Base-by-base conservation (phyloP, 2,888 invertebrate genomes). In the Cyclophora punctaria region DNA sequence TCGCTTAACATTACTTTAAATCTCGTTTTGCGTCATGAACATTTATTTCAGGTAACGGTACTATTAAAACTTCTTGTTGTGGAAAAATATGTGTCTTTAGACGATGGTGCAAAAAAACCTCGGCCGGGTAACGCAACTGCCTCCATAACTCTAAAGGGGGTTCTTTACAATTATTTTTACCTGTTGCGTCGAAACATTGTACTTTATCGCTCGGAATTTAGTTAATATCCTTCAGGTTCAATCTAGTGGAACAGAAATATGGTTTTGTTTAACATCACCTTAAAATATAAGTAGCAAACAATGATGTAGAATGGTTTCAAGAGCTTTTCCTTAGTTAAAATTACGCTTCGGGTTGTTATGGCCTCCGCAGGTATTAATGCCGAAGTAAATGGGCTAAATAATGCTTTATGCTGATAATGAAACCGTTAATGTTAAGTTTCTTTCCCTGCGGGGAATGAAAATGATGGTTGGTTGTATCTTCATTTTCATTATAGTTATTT, bases 101-200 rank as follows among this genome's bases (percentile, higher is more conserved):
- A 58, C 52, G 37, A 37, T 37, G 37, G 56, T 51, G 51, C 58
- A 63, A 64, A 67, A 71, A 72, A 72, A 74, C 69, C 63, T 64
- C 50, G 55, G 59, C 60, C 61, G 63, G 66, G 63, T 64, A 64
- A 57, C 53, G 59, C 63, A 53, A 58, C 59, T 59, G 57, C 51
- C 48, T 67, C 69, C 66, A 64, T 64, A 65, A 65, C 56, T 60
- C 61, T 63, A 59, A 57, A 57, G 54, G 56, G 60, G 60, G 63
- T 60, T 65, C 62, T 53, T 57, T 56, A 63, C 65, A 66, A 72
- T 75, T 71, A 76, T 74, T 75, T 75, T 77, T 73, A 78, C 78
- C 75, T 78, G 78, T 78, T 78, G 77, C 75, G 60, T 67, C 62
- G 63, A 55, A 49, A 47, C 45, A 47, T 59, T 56, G 64, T 63